A percentile compares a stretch with the other conserved stretches of the same genome.
Evolutionary conservation across 2,113 vertebrate genomes (phyloP).

Genomic region (Podarcis raffonei): DNA sequence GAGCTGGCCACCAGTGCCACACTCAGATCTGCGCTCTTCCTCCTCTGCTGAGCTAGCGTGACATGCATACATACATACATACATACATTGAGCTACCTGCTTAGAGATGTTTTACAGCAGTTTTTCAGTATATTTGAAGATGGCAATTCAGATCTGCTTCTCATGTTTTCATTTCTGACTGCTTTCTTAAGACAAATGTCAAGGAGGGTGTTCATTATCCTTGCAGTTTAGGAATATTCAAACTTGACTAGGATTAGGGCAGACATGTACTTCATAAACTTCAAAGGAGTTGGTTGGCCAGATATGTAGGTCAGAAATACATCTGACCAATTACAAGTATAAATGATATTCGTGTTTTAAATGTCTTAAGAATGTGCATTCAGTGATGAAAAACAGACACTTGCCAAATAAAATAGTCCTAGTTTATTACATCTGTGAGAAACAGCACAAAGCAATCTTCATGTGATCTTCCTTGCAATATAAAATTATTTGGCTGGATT

Average conservation of each 20-base stretch:
- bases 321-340: background rate
- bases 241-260: background rate
- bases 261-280: background rate
- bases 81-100: background rate
- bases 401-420: background rate
- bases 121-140: background rate
- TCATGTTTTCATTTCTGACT: background rate
- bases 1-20: no score
- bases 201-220: background rate
- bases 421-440: background rate
- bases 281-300: background rate
- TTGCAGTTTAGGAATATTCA: background rate
- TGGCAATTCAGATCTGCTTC: background rate
- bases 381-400: background rate
- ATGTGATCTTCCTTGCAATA: background rate
- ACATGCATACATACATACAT: background rate
- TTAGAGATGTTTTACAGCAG: background rate
- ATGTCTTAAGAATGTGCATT: background rate
- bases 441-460: background rate
- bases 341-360: background rate
- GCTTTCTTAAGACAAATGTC: background rate
- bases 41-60: no score
- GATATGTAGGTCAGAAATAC: background rate
- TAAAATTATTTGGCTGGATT: background rate
- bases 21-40: no score